Evolutionary conservation across 2,888 invertebrate species (phyloP).

Genomic region (Cheilosia pagana): DNA sequence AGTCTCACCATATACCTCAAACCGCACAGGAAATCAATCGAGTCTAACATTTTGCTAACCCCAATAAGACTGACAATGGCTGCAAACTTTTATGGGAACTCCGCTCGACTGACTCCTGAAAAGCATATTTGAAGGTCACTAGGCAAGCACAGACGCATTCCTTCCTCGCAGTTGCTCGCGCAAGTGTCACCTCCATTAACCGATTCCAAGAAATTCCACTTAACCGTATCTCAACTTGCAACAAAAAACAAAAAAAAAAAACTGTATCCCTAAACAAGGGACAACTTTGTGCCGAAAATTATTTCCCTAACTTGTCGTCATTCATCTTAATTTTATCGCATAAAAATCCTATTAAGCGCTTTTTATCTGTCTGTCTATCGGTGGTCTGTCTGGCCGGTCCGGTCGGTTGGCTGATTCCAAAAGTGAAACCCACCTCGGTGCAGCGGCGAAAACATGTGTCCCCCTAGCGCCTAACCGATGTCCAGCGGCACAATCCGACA

Average conservation of each 20-base stretch:
- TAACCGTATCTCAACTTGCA: slow-evolving; percentile 39
- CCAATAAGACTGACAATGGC: too few relatives aligned
- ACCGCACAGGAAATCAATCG: too few relatives aligned
- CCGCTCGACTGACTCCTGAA: too few relatives aligned
- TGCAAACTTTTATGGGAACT: too few relatives aligned
- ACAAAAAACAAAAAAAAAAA: not conserved
- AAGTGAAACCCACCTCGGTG: slow-evolving; percentile 45
- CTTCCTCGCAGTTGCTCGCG: slow-evolving; percentile 2
- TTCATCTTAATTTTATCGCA: slow-evolving; percentile 75
- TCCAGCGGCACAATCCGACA: slow-evolving; percentile 42
- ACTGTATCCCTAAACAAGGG: not conserved
- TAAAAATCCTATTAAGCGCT: slow-evolving; percentile 71
- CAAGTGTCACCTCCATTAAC: slow-evolving; percentile 61
- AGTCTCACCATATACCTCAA: too few relatives aligned
- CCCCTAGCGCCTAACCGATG: slow-evolving; percentile 45
- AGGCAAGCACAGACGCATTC: too few relatives aligned
- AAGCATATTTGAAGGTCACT: too few relatives aligned
- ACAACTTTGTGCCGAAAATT: slow-evolving; percentile 61
- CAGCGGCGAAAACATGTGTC: slow-evolving; percentile 68
- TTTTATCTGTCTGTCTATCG: slow-evolving; percentile 61
- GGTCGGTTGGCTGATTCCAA: slow-evolving; percentile 51
- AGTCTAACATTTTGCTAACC: too few relatives aligned
- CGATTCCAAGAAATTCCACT: slow-evolving; percentile 60
- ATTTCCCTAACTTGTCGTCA: slow-evolving; percentile 72
- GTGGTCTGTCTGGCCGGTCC: slow-evolving; percentile 32